Percentiles rank a stretch among this genome's conserved stretches.
Conservation (phyloP, 2,113 vertebrate species). For the Origma solitaria region DNA sequence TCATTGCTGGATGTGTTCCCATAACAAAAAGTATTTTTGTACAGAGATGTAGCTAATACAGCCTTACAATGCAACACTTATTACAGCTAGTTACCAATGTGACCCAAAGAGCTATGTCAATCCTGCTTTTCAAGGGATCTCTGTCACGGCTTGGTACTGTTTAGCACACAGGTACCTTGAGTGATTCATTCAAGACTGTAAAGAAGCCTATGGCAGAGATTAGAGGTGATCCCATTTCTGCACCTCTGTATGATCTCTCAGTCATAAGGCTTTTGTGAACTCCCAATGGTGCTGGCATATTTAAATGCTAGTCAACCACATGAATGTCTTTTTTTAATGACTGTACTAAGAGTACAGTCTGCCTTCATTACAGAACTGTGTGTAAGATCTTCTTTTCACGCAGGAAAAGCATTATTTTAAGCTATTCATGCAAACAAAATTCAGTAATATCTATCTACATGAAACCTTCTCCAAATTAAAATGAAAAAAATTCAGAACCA, state of each 20-base stretch:
- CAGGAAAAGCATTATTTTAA: not conserved
- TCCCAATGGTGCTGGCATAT: not conserved
- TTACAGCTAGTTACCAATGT: not conserved
- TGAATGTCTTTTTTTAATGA: not conserved
- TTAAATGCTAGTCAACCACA: not conserved
- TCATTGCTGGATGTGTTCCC: not conserved
- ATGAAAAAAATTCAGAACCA: not conserved
- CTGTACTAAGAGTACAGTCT: not conserved
- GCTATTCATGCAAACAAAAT: not conserved
- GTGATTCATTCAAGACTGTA: not conserved
- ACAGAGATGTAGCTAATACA: not conserved
- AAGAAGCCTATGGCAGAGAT: not conserved
- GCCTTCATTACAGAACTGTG: not conserved
- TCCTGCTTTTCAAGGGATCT: not conserved
- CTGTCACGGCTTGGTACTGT: not conserved
- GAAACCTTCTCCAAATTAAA: not conserved
- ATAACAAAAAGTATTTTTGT: not conserved
- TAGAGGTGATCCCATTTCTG: not conserved
- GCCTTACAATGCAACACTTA: not conserved
- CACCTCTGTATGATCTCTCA: not conserved
- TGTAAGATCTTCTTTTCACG: not conserved
- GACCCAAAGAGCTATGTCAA: not conserved
- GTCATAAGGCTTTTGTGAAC: not conserved
- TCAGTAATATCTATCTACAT: not conserved
- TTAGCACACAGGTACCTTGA: not conserved